These are phyloP conservation scores for Fundulus diaphanus DNA, from an alignment of 2,797 vertebrate genomes.

Conservation along the genomic window DNA sequence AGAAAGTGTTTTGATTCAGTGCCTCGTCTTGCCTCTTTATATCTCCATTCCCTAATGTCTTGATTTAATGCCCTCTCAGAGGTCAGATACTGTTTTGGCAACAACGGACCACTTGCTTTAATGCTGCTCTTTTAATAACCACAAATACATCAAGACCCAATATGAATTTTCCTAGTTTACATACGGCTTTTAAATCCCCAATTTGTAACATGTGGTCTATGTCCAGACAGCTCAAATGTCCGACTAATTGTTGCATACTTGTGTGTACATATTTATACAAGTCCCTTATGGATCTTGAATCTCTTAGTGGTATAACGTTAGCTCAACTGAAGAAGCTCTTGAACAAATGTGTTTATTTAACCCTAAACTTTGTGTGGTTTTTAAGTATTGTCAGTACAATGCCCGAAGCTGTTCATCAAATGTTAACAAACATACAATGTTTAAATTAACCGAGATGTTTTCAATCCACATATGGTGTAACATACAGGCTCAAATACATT, in stretches of 20 bases:
- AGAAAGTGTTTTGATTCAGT: constrained; percentile 51
- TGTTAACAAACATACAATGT: too few relatives aligned
- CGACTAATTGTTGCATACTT: constrained; percentile 40
- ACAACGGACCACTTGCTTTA: constrained; percentile 74
- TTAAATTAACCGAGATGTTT: too few relatives aligned
- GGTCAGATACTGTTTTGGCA: constrained; percentile 79
- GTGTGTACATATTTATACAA: constrained; percentile 51
- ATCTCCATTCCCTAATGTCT: constrained; percentile 72
- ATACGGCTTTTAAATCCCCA: constrained; percentile 58
- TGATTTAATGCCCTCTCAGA: constrained; percentile 80
- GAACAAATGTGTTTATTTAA: not conserved
- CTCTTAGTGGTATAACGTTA: constrained; percentile 33
- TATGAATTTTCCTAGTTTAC: constrained; percentile 67
- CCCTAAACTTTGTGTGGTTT: too few relatives aligned
- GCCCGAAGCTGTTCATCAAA: constrained; percentile 35
- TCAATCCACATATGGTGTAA: too few relatives aligned
- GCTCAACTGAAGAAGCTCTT: constrained; percentile 17
- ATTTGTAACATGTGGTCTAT: constrained; percentile 49
- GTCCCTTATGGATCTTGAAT: constrained; percentile 35
- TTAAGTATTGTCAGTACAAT: constrained; percentile 19
- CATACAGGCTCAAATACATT: too few relatives aligned
- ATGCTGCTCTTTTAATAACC: constrained; percentile 75
- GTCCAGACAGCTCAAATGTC: constrained; percentile 65
- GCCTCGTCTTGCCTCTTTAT: constrained; percentile 74
- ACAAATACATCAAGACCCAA: constrained; percentile 75